Base-by-base conservation (phyloP, 2,888 invertebrate species). In the Meteorus cinctellus region DNA sequence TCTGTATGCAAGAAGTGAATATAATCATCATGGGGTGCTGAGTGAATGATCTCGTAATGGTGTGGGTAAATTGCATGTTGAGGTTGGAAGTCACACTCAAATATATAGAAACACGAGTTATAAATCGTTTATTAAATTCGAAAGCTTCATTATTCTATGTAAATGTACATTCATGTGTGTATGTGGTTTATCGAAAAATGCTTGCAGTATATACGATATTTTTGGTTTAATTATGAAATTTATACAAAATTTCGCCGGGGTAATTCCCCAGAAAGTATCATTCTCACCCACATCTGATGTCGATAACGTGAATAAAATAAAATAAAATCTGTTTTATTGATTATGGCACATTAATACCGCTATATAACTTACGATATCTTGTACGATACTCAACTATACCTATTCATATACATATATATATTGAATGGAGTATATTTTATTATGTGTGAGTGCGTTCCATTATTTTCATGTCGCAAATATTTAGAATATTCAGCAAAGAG, bases 201-300 rank as follows among this genome's bases (percentile, higher is more conserved):
- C 14, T 68, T 27, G 1, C 8, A 5, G 12, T 31, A 6, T 4
- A 27, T 31, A 34, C 6, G 6, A 16, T 68, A 1, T 68, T 48
- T n/a, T 51, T 16, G 10, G 14, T n/a, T 34, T 34, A 65, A 45
- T 45, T 10, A 3, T 45, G 5, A 45, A 45, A 45, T 45, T 14
- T 45, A 27, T 36, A 29, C 10, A 45, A 27, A 45, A 60, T 27
- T 8, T 41, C 65, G 69, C 67, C 78, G 84, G 84, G 86, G 86
- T 88, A 86, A 87, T 88, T 87, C 84, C 82, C 36, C 84, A 82
- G 83, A 87, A 87, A 88, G 87, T 87, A 87, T 85, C 24, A 24
- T 24, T 82, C 82, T 82, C 82, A 84, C 83, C 83, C 85, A 84
- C 84, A 82, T 80, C 81, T 84, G 83, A 81, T 79, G 83, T 83